Base-by-base conservation (phyloP, 2,888 invertebrate species). In the Phalera bucephala region DNA sequence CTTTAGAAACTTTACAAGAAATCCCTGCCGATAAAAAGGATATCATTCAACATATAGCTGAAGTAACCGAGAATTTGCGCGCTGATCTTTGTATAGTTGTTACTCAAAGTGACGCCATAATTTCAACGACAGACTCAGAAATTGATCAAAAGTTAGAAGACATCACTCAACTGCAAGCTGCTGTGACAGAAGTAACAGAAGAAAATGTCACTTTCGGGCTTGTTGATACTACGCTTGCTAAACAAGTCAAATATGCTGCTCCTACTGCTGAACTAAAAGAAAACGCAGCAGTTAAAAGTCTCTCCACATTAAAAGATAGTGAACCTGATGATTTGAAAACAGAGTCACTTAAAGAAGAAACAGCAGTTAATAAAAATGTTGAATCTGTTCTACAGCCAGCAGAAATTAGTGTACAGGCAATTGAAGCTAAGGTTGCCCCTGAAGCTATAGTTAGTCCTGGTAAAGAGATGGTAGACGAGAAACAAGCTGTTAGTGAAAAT, bases 1-100 rank as follows among this genome's bases (percentile, higher is more conserved):
- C 53, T 10, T 17, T 60, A 13, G 57, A 66, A 2, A 45, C 49
- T 26, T 34, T 62, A 21, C 28, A 40, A 36, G 48, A 59, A 13
- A 20, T 53, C 0, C 48, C 50, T 9, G 27, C 17, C n/a, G 15
- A 42, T 2, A 38, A 44, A 8, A 54, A 43, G 38, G 32, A 44
- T 12, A 33, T n/a, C 0, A 10, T 66, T 14, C 31, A 56, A 8
- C 49, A 50, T 21, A 27, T 64, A 1, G 27, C 40, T 20, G 31
- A 42, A 12, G 36, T 59, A 3, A 52, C 53, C 7, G 35, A 53
- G 29, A 51, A 43, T 15, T 36, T 72, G 3, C 46, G 45, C 31
- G 33, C 28, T 11, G 50, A 64, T 17, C 48, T 72, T 2, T 23
- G 29, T 33, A 29, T 31, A 4, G 26, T 52, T 10, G 32, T 26